Base-by-base conservation (phyloP, 2,113 vertebrate genomes). In the Hymenochirus boettgeri region DNA sequence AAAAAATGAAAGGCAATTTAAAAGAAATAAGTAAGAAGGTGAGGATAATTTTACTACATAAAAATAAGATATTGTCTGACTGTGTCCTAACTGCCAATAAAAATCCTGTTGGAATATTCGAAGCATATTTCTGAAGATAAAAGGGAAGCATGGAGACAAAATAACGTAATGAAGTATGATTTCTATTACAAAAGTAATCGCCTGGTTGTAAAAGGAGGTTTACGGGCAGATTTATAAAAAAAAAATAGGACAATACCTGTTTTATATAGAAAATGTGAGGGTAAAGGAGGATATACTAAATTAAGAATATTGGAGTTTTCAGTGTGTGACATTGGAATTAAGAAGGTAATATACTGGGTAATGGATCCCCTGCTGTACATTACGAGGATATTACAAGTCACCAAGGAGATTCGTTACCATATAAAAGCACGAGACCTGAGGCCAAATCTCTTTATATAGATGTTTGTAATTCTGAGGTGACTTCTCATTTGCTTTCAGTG, bases 1-100 rank as follows among this genome's bases (percentile, higher is more conserved):
- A 31, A 57, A 51, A 55, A 26, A 48, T 64, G 56, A 39, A 65
- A 57, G 15, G 63, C 53, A 57, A 66, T 66, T 66, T 50, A 66
- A 58, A 25, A 50, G 46, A 51, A 57, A 66, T 65, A 50, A 66
- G 42, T 29, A 21, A 66, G 45, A 9, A 65, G 53, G 62, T 65
- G 26, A 65, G 54, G 42, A 65, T 65, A 29, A 57, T 65, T 65
- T 31, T 31, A 29, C 54, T 56, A 31, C 39, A 46, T 64, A 64
- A 64, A 64, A 57, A 65, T 65, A 65, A 56, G 37, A 56, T 47
- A 48, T 47, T 45, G 54, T 46, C 53, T 31, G 33, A 56, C 18
- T 47, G 42, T 47, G 53, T 35, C 62, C 53, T 57, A 56, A 65
- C 33, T 56, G 62, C 46, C 39, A 57, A 66, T 58, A 58, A 66